Percentiles rank a stretch among this genome's conserved stretches.
phyloP scores from a whole-genome alignment of 2,113 vertebrate genomes.

The Uria aalge region DNA sequence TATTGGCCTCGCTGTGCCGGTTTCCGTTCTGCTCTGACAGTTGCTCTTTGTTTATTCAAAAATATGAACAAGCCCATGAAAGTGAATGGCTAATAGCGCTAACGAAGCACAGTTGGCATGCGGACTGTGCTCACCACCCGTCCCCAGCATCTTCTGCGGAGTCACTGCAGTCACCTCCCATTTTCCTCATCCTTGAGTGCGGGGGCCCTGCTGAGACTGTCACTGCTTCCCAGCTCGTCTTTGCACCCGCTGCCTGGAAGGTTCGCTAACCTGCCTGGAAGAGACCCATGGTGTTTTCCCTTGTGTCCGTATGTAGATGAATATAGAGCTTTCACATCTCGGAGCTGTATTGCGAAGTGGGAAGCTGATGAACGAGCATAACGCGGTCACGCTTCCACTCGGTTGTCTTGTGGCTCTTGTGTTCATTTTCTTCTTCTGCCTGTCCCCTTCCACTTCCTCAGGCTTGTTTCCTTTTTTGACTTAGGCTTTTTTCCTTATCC shows the following conservation, averaged over 20 bases:
- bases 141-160: not conserved
- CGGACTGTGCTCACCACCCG: not conserved
- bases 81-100: not conserved
- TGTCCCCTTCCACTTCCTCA: not conserved
- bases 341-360: accelerated
- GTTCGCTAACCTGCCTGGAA: accelerated
- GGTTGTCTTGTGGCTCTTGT: not conserved
- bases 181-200: too few species aligned
- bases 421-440: not conserved
- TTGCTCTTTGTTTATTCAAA: not conserved
- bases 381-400: accelerated
- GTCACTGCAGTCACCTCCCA: accelerated
- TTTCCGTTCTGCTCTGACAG: not conserved
- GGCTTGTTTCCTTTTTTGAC: not conserved
- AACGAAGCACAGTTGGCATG: not conserved
- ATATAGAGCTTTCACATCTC: accelerated
- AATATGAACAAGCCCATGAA: not conserved
- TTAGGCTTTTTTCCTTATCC: not conserved
- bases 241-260: not conserved
- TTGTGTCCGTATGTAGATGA: accelerated
- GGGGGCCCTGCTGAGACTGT: not conserved
- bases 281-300: not conserved
- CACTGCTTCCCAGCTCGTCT: not conserved
- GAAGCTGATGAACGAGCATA: accelerated
- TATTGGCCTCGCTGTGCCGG: accelerated